Conservation (phyloP, 2,888 invertebrate species). For the Agonopterix heracliana region DNA sequence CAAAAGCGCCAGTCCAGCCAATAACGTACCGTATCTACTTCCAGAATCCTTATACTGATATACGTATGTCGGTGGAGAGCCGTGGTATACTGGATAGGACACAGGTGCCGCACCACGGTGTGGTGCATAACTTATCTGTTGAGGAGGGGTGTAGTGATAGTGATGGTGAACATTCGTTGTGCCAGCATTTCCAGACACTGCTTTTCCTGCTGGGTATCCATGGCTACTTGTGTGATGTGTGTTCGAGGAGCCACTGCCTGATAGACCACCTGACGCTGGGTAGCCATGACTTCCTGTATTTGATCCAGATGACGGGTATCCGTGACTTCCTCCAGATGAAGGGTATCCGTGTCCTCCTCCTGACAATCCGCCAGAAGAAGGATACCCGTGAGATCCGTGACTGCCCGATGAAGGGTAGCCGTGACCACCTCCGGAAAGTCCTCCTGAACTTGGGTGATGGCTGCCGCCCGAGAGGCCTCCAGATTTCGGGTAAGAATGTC, state of each 20-base stretch:
- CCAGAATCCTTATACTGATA: slow-evolving; percentile 61
- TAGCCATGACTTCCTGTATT: slow-evolving; percentile 17
- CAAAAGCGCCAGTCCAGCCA: slow-evolving; percentile 56
- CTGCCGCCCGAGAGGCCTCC: slow-evolving; percentile 31
- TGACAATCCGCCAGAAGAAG: slow-evolving; percentile 25
- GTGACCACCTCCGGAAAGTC: slow-evolving; percentile 30
- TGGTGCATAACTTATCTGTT: slow-evolving; percentile 51
- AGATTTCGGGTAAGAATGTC: slow-evolving; percentile 29
- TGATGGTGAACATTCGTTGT: slow-evolving; percentile 47
- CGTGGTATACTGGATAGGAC: slow-evolving; percentile 55
- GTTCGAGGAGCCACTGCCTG: slow-evolving; percentile 1
- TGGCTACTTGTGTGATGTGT: slow-evolving; percentile 1
- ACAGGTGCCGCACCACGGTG: slow-evolving; percentile 38
- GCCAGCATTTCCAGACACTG: slow-evolving; percentile 24
- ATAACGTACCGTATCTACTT: slow-evolving; percentile 59
- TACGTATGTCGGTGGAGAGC: slow-evolving; percentile 55
- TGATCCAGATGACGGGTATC: slow-evolving; percentile 21
- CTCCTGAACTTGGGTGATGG: slow-evolving; percentile 33
- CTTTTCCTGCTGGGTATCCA: slow-evolving; percentile 22
- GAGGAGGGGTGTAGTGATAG: slow-evolving; percentile 58
- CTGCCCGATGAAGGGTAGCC: slow-evolving; percentile 27
- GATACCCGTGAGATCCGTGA: slow-evolving; percentile 19
- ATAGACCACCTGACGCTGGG: slow-evolving; percentile 11
- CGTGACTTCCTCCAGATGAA: slow-evolving; percentile 17
- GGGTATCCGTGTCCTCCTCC: slow-evolving; percentile 20